Percentiles rank a stretch among this genome's conserved stretches.
These are phyloP conservation scores for Dendronephthya gigantea DNA, from an alignment of 64 coral and sea anemone genomes.

Conservation along the genomic window DNA sequence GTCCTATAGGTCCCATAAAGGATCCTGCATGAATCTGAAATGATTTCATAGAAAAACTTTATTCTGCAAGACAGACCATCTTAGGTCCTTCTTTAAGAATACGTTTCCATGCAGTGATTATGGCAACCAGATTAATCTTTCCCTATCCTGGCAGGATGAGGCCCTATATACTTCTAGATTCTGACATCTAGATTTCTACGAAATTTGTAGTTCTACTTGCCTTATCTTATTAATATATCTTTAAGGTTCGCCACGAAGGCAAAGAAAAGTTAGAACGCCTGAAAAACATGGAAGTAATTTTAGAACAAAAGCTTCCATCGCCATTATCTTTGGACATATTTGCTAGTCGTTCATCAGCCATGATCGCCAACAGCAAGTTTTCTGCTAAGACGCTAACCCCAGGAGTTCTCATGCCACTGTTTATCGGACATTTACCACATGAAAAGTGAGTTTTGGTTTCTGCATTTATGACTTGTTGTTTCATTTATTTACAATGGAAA, in stretches of 20 bases:
- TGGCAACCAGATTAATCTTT: too few relatives aligned
- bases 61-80: too few relatives aligned
- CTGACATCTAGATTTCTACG: not conserved
- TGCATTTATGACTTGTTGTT: not conserved
- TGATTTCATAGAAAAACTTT: too few relatives aligned
- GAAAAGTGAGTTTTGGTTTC: slow-evolving; percentile 52
- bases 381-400: not conserved
- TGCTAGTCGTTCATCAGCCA: slow-evolving; percentile 54
- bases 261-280: slow-evolving; percentile 86
- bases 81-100: too few relatives aligned
- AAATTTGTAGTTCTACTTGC: too few relatives aligned
- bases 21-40: too few relatives aligned
- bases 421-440: slow-evolving; percentile 52
- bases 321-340: slow-evolving; percentile 55
- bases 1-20: too few relatives aligned
- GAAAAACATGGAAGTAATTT: slow-evolving; percentile 52
- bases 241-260: slow-evolving; percentile 83
- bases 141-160: too few relatives aligned
- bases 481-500: too few relatives aligned
- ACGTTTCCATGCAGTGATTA: too few relatives aligned
- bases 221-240: not conserved
- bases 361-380: slow-evolving; percentile 63
- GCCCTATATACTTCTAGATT: not conserved
- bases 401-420: slow-evolving; percentile 50
- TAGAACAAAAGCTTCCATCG: slow-evolving; percentile 68